Percentiles rank a stretch among this genome's conserved stretches.
Evolutionary conservation across 2,113 vertebrate genomes (phyloP).

Genomic region (Scopus umbretta): DNA sequence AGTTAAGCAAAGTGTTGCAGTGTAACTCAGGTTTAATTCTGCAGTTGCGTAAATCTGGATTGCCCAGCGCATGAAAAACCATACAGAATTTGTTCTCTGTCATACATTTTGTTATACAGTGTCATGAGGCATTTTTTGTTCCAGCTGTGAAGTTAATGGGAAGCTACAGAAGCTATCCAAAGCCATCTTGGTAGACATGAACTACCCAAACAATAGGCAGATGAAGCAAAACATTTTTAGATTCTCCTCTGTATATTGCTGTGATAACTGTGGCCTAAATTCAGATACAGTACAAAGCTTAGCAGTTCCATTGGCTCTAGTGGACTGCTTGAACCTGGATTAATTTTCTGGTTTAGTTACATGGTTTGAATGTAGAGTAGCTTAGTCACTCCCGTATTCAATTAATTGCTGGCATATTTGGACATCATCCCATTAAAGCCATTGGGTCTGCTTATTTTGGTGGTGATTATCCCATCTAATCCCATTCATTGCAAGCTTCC

Average conservation of each 20-base stretch:
- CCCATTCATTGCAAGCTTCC: constrained; percentile 37
- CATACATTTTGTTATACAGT: background rate
- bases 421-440: constrained; percentile 26
- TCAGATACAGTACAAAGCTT: background rate
- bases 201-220: background rate
- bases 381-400: background rate
- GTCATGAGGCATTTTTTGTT: background rate
- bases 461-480: constrained; percentile 52
- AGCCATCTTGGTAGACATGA: background rate
- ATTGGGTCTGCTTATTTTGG: constrained; percentile 11
- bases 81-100: background rate
- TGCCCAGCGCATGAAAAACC: background rate
- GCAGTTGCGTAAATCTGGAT: background rate
- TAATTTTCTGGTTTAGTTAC: background rate
- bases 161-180: background rate
- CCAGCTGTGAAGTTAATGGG: background rate
- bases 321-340: background rate
- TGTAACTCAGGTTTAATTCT: background rate
- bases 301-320: background rate
- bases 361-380: background rate
- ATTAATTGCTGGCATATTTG: constrained; percentile 23
- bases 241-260: background rate
- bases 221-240: background rate
- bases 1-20: background rate
- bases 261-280: background rate